These are phyloP conservation scores for Herpailurus yagouaroundi DNA, from an alignment of 2,113 vertebrate species.

Conservation along the genomic window DNA sequence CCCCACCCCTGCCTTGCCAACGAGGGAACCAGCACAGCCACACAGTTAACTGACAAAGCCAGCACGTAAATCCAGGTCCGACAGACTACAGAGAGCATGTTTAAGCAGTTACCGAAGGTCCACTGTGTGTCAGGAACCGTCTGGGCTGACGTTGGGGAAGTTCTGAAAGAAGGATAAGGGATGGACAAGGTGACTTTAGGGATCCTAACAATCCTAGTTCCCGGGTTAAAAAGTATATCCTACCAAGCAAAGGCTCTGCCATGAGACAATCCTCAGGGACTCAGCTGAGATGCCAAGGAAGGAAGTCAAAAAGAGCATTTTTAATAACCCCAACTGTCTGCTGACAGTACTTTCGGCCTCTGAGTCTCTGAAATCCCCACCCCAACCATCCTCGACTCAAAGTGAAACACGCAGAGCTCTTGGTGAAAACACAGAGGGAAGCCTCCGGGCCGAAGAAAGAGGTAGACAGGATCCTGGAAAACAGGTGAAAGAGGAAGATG, in stretches of 20 bases:
- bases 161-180: conserved; percentile 1
- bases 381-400: background rate
- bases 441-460: background rate
- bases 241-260: background rate
- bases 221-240: background rate
- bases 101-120: background rate
- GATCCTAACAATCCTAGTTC: background rate
- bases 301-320: conserved; percentile 5
- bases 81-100: background rate
- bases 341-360: background rate
- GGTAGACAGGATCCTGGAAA: background rate
- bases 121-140: background rate
- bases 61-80: background rate
- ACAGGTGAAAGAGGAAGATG: conserved; percentile 4
- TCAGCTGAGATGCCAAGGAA: background rate
- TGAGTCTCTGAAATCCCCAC: background rate
- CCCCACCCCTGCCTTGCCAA: background rate
- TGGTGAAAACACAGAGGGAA: background rate
- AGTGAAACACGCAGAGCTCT: background rate
- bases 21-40: background rate
- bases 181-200: background rate
- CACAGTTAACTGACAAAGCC: background rate
- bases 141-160: background rate
- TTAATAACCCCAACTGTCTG: background rate
- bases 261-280: background rate